Evolutionary conservation across 2,113 vertebrate genomes (phyloP), one percentile per base, ranked within the genome.

Genomic region (Pogona vitticeps): DNA sequence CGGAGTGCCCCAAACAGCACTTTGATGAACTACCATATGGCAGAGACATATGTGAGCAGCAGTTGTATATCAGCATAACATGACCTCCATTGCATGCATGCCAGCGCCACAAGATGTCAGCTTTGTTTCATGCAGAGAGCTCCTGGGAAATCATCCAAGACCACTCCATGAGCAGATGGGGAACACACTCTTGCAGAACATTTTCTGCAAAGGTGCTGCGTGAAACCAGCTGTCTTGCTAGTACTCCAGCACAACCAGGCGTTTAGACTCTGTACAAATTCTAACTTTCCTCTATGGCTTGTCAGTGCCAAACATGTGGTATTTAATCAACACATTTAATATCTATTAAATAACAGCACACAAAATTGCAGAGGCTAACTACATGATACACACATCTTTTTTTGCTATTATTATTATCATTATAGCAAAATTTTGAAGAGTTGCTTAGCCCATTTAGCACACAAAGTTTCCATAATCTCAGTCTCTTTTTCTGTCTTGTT

Each of bases 111-210:
- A 31, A 36, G n/a, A 87, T 76, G 81, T 84, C n/a, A 77, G 72
- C 70, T 70, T 83, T 40, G 6, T 28, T 91, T 20, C 21, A 58
- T 67, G 13, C 38, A 88, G 46, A 90, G 56, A 63, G 31, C 40
- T n/a, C 63, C 73, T 68, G n/a, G 72, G 92, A 77, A 90, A 87
- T 63, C 79, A 28, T 26, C 83, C 52, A 82, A 80, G 12, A 38
- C 26, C 71, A 88, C 56, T 83, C 56, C 68, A 79, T 0, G 0
- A 85, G 79, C 77, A 13, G 80, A 8, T 5, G 23, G 81, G 5
- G 70, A 93, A 58, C 83, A 76, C 18, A 9, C 23, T 15, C 68
- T 70, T 63, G 58, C 23, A 31, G 12, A 58, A 36, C 33, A 46
- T 38, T 1, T 88, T 86, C 33, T 81, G 38, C 65, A 86, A 76